Evolutionary conservation across 53 echinoderm and acorn worm species (phyloP).

Genomic region (Astropecten irregularis): DNA sequence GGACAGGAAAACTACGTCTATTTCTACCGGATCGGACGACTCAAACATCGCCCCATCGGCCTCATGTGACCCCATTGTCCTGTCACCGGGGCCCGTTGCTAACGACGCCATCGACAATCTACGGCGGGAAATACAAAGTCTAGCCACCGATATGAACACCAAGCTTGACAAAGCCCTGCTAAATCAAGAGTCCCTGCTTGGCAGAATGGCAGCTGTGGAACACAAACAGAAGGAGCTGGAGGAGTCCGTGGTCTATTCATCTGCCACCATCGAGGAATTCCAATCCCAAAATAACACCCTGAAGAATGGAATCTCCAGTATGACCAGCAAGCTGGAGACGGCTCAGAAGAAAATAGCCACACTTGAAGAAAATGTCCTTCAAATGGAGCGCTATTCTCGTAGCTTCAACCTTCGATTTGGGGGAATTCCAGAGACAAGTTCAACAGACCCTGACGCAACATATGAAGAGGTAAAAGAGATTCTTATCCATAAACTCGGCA

Average conservation of each 20-base stretch:
- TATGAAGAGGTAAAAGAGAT: not conserved
- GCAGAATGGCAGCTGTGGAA: not conserved
- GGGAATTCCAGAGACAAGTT: too few species aligned
- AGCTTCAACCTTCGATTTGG: not conserved
- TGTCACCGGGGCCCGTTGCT: not conserved
- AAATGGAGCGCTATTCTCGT: not conserved
- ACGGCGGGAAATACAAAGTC: not conserved
- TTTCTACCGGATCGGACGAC: not conserved
- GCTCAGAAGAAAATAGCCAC: not conserved
- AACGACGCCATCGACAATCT: not conserved
- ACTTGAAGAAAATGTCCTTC: not conserved
- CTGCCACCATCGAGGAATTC: too few species aligned
- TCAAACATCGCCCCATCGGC: not conserved
- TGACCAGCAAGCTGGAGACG: not conserved
- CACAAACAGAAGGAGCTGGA: not conserved
- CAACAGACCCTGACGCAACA: not conserved
- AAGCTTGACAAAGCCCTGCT: not conserved
- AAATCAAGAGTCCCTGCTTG: slow-evolving; percentile 15
- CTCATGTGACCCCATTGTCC: not conserved
- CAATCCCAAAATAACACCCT: too few species aligned
- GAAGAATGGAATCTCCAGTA: too few species aligned
- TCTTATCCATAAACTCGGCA: not conserved
- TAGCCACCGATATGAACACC: not conserved
- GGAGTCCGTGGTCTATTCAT: not conserved
- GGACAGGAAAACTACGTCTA: too few species aligned